Conservation (phyloP, 2,888 invertebrate species). For the Dione vanillae region DNA sequence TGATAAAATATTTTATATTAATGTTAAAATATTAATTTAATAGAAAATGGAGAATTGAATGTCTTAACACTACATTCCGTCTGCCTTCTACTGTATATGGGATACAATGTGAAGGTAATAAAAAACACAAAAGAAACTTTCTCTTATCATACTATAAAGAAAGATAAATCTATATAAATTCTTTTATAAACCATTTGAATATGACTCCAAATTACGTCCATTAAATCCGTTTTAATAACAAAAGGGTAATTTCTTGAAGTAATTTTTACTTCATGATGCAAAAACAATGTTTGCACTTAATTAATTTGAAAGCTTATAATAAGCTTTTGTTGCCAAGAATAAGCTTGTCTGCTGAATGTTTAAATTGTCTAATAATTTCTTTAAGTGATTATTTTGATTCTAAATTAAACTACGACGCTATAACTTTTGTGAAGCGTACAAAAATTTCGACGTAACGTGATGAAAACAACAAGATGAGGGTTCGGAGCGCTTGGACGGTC, state of each 20-base stretch:
- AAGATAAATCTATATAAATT: background rate
- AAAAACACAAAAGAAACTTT: background rate
- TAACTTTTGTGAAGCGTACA: too few species aligned
- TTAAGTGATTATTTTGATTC: background rate
- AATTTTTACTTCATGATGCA: background rate
- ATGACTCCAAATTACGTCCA: background rate
- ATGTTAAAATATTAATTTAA: too few species aligned
- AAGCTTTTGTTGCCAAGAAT: background rate
- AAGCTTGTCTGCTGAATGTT: background rate
- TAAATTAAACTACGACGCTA: background rate
- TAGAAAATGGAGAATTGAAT: background rate
- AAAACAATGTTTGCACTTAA: constrained; percentile 5
- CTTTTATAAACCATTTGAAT: background rate
- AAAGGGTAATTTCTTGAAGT: background rate
- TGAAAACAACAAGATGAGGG: too few species aligned
- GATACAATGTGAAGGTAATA: background rate
- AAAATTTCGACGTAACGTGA: too few species aligned
- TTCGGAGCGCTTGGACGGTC: too few species aligned
- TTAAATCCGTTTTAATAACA: background rate
- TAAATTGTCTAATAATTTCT: background rate
- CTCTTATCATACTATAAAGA: background rate
- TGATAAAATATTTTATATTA: background rate
- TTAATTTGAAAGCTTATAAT: background rate
- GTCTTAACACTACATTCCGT: background rate
- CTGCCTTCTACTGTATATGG: background rate